These are phyloP conservation scores for Scleropages formosus DNA, from an alignment of 2,797 vertebrate genomes.

Conservation along the genomic window DNA sequence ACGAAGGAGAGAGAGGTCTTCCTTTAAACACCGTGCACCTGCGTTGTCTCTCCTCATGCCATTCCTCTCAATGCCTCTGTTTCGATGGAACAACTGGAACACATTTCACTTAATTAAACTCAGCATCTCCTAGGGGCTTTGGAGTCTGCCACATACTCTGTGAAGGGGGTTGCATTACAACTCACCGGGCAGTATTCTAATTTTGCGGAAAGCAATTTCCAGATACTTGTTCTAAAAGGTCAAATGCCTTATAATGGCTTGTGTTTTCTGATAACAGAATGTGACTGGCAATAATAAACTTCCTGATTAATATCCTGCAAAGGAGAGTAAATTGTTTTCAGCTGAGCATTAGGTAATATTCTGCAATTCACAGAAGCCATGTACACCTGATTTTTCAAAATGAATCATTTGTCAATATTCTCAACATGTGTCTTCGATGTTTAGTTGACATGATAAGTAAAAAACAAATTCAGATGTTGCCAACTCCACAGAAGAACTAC, in stretches of 20 bases:
- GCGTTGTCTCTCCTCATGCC: conserved; percentile 38
- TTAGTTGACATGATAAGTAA: conserved; percentile 72
- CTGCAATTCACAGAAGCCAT: conserved; percentile 51
- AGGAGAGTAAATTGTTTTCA: conserved; percentile 65
- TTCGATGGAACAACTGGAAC: conserved; percentile 73
- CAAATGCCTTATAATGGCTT: conserved; percentile 81
- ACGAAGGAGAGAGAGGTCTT: conserved; percentile 37
- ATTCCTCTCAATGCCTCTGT: conserved; percentile 53
- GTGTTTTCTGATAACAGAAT: conserved; percentile 71
- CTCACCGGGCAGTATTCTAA: conserved; percentile 63
- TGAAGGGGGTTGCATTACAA: conserved; percentile 71
- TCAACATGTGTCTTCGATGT: conserved; percentile 59
- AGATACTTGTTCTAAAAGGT: conserved; percentile 72
- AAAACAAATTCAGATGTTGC: conserved; percentile 63
- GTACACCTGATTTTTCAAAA: conserved; percentile 38
- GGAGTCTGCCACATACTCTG: conserved; percentile 58
- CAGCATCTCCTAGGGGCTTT: conserved; percentile 69
- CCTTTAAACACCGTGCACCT: conserved; percentile 41
- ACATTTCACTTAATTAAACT: conserved; percentile 76
- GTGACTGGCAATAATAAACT: conserved; percentile 68
- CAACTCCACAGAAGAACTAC: conserved; percentile 58
- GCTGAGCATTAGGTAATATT: conserved; percentile 71
- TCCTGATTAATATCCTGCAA: conserved; percentile 72
- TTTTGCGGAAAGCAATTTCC: conserved; percentile 68
- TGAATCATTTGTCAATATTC: conserved; percentile 66